Conservation (phyloP, 2,888 invertebrate genomes). For the Nowickia ferox region DNA sequence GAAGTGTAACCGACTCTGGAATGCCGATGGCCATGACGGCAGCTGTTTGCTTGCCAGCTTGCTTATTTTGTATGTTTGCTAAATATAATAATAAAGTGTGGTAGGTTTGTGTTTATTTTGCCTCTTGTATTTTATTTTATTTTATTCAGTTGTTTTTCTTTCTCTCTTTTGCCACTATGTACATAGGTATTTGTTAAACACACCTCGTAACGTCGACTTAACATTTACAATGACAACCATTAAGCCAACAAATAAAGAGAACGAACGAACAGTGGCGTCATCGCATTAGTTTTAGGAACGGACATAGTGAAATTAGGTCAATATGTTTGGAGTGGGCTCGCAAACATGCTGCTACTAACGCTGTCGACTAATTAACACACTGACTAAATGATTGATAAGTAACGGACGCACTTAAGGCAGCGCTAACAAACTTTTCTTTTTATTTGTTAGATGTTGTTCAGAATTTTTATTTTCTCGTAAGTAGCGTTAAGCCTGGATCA, state of each 20-base stretch:
- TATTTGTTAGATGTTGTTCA: slow-evolving; percentile 2
- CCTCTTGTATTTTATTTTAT: slow-evolving; percentile 33
- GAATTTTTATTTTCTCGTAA: neutral
- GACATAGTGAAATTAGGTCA: slow-evolving; percentile 82
- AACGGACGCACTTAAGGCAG: slow-evolving; percentile 29
- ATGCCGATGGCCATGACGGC: slow-evolving; percentile 72
- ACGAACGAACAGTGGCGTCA: slow-evolving; percentile 65
- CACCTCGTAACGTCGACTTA: slow-evolving; percentile 61
- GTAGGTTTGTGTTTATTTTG: slow-evolving; percentile 59
- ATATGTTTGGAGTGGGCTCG: slow-evolving; percentile 82
- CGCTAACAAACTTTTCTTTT: slow-evolving; percentile 31
- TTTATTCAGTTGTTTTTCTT: neutral
- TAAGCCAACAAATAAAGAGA: slow-evolving; percentile 62
- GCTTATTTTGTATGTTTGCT: slow-evolving; percentile 63
- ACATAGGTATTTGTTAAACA: slow-evolving; percentile 4
- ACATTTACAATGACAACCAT: slow-evolving; percentile 73
- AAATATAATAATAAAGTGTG: slow-evolving; percentile 69
- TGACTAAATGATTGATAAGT: slow-evolving; percentile 36
- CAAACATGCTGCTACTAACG: slow-evolving; percentile 70
- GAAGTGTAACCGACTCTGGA: slow-evolving; percentile 72
- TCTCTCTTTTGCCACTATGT: slow-evolving; percentile 36
- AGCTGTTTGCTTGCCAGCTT: slow-evolving; percentile 69
- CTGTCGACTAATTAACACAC: slow-evolving; percentile 24
- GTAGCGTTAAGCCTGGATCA: no score
- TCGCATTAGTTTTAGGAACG: slow-evolving; percentile 68